Percentiles rank a stretch among this genome's conserved stretches.
Conservation (phyloP, 2,888 invertebrate genomes). For the Marronus borbonicus region DNA sequence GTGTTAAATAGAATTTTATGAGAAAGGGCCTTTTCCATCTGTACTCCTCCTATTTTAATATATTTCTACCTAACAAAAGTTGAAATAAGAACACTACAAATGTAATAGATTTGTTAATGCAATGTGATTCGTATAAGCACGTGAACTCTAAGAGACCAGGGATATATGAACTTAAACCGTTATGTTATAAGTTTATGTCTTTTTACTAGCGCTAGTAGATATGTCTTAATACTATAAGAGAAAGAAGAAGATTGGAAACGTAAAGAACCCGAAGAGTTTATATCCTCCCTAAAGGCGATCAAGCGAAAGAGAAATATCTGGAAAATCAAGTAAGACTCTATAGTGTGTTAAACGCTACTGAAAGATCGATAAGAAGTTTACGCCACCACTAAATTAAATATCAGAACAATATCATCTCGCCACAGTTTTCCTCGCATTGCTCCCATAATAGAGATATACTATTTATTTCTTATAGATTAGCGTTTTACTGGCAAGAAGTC, state of each 20-base stretch:
- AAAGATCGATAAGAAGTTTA: slow-evolving; percentile 41
- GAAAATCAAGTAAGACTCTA: background rate
- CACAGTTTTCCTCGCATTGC: slow-evolving; percentile 27
- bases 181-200: too few species aligned
- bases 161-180: too few species aligned
- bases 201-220: too few species aligned
- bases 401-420: slow-evolving; percentile 27
- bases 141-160: too few species aligned
- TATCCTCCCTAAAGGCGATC: background rate
- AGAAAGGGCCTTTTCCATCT: too few species aligned
- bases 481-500: slow-evolving; percentile 42
- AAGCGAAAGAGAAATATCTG: slow-evolving; percentile 23
- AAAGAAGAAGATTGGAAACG: background rate
- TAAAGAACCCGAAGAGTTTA: slow-evolving; percentile 14
- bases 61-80: too few species aligned
- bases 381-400: slow-evolving; percentile 38
- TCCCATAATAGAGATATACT: slow-evolving; percentile 40
- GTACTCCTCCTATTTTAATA: too few species aligned
- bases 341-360: slow-evolving; percentile 23
- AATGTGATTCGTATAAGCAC: too few species aligned
- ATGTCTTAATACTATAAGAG: background rate
- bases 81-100: too few species aligned
- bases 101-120: too few species aligned
- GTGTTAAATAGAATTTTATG: too few species aligned
- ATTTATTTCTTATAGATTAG: slow-evolving; percentile 45